Evolutionary conservation across 2,797 vertebrate genomes (phyloP), one percentile per base, ranked within the genome.

Genomic region (Apodemus agrarius): DNA sequence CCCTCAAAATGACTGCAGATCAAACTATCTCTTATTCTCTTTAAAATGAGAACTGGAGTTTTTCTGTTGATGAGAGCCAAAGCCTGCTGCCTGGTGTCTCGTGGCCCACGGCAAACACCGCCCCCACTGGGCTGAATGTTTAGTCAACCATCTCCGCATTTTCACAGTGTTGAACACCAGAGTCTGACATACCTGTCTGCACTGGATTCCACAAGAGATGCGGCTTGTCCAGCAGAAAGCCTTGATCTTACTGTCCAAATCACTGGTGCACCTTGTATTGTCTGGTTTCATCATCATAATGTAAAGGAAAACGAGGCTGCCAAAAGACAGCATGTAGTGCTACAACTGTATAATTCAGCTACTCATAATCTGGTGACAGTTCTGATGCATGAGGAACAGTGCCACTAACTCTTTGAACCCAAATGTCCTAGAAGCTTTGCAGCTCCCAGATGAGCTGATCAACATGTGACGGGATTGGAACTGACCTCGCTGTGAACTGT

Each of bases 401-500:
- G 90, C 94, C 89, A 94, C 37, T n/a, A 43, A 29, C 75, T 43
- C 69, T 92, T 72, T 61, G 95, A 88, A 61, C 0, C 29, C 88
- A 91, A 40, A 69, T 85, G 90, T 94, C 95, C 94, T 54, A 43
- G 43, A 6, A 43, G 65, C 37, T 95, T 89, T 91, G 76, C 59
- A 81, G 57, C 3, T 9, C 46, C 6, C 6, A 0, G 43, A 59
- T 22, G 90, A 94, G 83, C 81, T 96, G 90, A 83, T 75, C 74
- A 92, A 91, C 97, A 97, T 80, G 86, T 46, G 29, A 97, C 52
- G 22, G 80, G 94, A 86, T 0, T 89, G 46, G 0, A 97, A 61
- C 11, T 97, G 98, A 98, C 89, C 97, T 95, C 10, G 0, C 0
- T 74, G 84, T 94, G 97, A 98, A 98, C 95, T 89, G 92, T 96